Percentiles rank a stretch among this genome's conserved stretches.
phyloP scores from a whole-genome alignment of 2,113 vertebrate species.

The Poecilia latipinna region DNA sequence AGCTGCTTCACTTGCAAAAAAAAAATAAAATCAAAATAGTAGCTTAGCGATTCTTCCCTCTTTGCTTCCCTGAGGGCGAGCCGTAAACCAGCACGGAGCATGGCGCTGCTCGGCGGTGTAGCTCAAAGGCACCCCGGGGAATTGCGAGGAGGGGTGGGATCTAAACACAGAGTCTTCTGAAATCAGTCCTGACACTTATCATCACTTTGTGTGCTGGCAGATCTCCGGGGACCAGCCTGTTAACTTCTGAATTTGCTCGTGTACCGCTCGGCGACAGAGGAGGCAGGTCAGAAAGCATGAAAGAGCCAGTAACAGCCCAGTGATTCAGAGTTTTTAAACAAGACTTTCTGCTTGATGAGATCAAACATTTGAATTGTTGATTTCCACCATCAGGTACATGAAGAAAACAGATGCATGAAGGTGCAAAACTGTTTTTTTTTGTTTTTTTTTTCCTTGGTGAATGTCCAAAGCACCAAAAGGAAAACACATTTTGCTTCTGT shows the following conservation, averaged over 20 bases:
- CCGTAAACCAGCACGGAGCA: conserved; percentile 28
- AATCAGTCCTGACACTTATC: conserved; percentile 74
- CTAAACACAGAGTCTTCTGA: conserved; percentile 61
- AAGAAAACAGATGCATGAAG: conserved; percentile 18
- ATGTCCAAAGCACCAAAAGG: background rate
- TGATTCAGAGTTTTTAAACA: conserved; percentile 33
- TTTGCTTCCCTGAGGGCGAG: conserved; percentile 46
- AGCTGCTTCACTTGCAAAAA: conserved; percentile 57
- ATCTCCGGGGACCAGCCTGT: conserved; percentile 61
- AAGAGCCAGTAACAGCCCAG: conserved; percentile 30
- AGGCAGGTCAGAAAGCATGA: conserved; percentile 33
- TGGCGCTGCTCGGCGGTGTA: background rate
- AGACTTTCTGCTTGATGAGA: conserved; percentile 19
- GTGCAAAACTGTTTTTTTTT: conserved; percentile 30
- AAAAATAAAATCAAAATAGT: conserved; percentile 43
- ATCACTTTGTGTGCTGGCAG: conserved; percentile 68
- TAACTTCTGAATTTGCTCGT: conserved; percentile 64
- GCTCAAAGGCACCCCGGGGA: conserved; percentile 57
- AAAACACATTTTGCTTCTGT: conserved; percentile 4
- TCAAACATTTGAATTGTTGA: conserved; percentile 17
- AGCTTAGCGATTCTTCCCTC: conserved; percentile 33
- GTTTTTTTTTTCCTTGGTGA: background rate
- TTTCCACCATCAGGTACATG: conserved; percentile 9
- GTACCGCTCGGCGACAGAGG: conserved; percentile 53
- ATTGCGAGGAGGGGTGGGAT: conserved; percentile 54